Evolutionary conservation across 2,113 vertebrate species (phyloP), one percentile per base, ranked within the genome.

Genomic region (rabbit (Oryctolagus cuniculus)): DNA sequence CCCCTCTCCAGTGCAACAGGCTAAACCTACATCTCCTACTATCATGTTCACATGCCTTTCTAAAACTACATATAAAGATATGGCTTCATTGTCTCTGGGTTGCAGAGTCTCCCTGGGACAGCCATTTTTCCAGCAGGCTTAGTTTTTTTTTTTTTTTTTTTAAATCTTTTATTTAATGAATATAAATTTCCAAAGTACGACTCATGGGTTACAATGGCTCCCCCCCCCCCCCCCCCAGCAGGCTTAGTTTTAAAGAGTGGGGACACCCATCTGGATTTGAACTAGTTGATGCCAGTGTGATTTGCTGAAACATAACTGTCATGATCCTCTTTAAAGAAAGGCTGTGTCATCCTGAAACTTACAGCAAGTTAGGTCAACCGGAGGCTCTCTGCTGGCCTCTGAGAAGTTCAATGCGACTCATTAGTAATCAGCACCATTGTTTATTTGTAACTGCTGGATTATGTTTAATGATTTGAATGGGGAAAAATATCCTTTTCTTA

Each of bases 401-500:
- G 58, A 91, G 86, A 74, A 69, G 87, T 81, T 73, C 95, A 95
- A 31, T 67, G 93, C 78, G 87, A 53, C 93, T 94, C 11, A 34
- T 78, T 86, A 70, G 91, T 82, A 93, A 96, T 95, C 90, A 83
- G 89, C 90, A 64, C 88, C 9, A 49, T 92, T 96, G 93, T 64
- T 97, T 97, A 93, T 96, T 53, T 96, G 92, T 31, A 91, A 77
- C 29, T 79, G 34, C 55, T 74, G 61, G 27, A 83, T 72, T 91
- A 77, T 69, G 72, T 78, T 92, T 72, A 95, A 94, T 94, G 55
- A 67, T 22, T 61, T 94, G 53, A 70, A 64, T 67, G n/a, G 36
- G 38, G 77, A 34, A 36, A 88, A 82, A 29, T 7, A 61, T 63
- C 31, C 49, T 73, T 96, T 96, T 85, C 69, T 87, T 82, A 74